A percentile compares a stretch with the other conserved stretches of the same genome.
Conservation (phyloP, 2,888 invertebrate species). For the Steinernema scapterisci region DNA sequence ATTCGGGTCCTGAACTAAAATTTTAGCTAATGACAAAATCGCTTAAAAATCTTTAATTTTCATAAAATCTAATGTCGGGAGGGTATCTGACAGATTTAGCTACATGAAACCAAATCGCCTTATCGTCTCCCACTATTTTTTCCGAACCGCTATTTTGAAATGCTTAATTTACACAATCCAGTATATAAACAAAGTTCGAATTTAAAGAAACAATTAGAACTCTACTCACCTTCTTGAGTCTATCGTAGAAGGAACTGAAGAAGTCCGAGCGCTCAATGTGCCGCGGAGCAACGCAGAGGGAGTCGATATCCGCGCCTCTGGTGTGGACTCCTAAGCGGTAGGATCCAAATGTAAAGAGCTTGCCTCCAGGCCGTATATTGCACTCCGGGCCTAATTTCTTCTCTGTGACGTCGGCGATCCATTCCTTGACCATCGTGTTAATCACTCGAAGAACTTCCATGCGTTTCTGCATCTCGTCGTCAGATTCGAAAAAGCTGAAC, state of each 20-base stretch:
- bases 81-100: background rate
- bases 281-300: conserved; percentile 92
- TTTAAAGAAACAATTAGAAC: no score
- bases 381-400: conserved; percentile 84
- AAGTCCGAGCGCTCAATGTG: conserved; percentile 92
- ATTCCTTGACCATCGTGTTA: conserved; percentile 86
- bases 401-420: conserved; percentile 88
- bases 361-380: conserved; percentile 87
- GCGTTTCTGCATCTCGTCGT: conserved; percentile 60
- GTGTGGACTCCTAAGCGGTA: conserved; percentile 89
- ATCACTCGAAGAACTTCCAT: conserved; percentile 75
- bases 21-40: no score
- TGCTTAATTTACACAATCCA: background rate
- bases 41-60: no score
- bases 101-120: background rate
- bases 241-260: conserved; percentile 90
- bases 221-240: conserved; percentile 76
- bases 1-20: conserved; percentile 72
- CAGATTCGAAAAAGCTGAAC: conserved; percentile 59
- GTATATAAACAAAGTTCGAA: no score
- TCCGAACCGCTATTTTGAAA: background rate
- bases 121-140: background rate
- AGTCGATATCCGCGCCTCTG: conserved; percentile 97
- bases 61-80: conserved; percentile 23
- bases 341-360: conserved; percentile 99